These are phyloP conservation scores for Busseola fusca DNA, from an alignment of 2,888 invertebrate species.

Conservation along the genomic window DNA sequence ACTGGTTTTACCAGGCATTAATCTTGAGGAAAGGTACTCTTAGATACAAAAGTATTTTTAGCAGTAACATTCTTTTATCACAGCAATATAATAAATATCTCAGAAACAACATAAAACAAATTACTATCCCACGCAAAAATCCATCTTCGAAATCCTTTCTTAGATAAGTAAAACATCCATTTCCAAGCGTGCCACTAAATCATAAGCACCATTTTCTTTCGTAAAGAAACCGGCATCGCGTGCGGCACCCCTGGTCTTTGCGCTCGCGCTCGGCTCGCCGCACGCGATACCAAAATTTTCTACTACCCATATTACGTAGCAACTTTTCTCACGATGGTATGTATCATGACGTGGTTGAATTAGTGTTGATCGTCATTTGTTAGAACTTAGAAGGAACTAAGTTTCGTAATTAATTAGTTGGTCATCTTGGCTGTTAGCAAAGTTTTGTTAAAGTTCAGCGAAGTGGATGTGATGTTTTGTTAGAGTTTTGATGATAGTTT, in stretches of 20 bases:
- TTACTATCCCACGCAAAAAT: constrained; percentile 49
- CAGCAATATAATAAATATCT: constrained; percentile 33
- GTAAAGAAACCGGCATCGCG: constrained; percentile 79
- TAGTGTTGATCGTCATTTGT: constrained; percentile 36
- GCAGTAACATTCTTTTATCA: neutral
- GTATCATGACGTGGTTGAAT: constrained; percentile 66
- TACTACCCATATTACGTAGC: constrained; percentile 77
- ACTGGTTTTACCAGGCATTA: constrained; percentile 84
- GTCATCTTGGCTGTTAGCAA: constrained; percentile 30
- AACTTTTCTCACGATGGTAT: constrained; percentile 73
- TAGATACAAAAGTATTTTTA: neutral
- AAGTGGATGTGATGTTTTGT: constrained; percentile 12
- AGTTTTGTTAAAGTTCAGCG: constrained; percentile 15
- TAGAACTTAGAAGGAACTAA: constrained; percentile 21
- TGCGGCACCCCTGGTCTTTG: constrained; percentile 72
- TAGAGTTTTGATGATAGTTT: constrained; percentile 31
- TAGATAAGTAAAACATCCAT: constrained; percentile 56
- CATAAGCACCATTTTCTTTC: constrained; percentile 76
- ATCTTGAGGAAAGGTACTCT: constrained; percentile 4
- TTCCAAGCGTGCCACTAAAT: constrained; percentile 75
- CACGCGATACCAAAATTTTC: constrained; percentile 87
- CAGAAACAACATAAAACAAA: constrained; percentile 38
- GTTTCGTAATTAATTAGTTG: constrained; percentile 49
- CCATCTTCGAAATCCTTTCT: constrained; percentile 47
- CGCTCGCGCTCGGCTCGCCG: constrained; percentile 21